Evolutionary conservation across 1,140 invertebrate species (phyloP).

Genomic region (Aphidius gifuensis): DNA sequence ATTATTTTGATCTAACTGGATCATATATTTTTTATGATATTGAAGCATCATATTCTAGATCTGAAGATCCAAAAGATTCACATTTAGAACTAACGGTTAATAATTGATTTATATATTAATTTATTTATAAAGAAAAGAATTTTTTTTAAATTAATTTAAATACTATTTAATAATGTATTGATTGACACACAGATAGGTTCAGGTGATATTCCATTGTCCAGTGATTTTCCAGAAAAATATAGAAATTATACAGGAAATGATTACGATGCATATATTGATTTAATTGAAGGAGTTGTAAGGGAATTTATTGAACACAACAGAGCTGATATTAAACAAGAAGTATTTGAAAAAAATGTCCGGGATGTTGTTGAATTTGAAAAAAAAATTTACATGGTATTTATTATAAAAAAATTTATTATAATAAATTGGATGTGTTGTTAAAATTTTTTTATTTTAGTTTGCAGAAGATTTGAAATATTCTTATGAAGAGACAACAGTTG

Average conservation of each 20-base stretch:
- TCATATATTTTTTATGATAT: constrained; percentile 22
- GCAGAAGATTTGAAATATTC: not conserved
- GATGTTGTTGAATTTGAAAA: constrained; percentile 24
- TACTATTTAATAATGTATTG: not conserved
- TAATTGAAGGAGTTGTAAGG: constrained; percentile 7
- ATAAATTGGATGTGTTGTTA: not conserved
- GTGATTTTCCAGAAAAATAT: constrained; percentile 15
- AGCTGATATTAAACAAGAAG: constrained; percentile 18
- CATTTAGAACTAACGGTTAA: not conserved
- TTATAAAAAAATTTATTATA: not conserved
- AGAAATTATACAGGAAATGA: constrained; percentile 21
- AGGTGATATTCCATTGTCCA: constrained; percentile 4
- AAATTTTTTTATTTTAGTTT: not conserved
- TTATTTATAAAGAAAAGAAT: too few relatives aligned
- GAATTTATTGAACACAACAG: constrained; percentile 18
- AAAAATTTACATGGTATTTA: constrained; percentile 17
- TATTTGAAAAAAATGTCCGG: constrained; percentile 13
- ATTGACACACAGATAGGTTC: not conserved
- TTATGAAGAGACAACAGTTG: not conserved
- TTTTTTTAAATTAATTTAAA: not conserved
- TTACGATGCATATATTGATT: constrained; percentile 2
- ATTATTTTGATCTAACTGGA: constrained; percentile 26
- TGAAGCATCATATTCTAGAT: not conserved
- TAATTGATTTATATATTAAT: too few relatives aligned
- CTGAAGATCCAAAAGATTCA: too few relatives aligned